Evolutionary conservation across 2,888 invertebrate genomes (phyloP), one percentile per base, ranked within the genome.

Genomic region (Melieria crassipennis): DNA sequence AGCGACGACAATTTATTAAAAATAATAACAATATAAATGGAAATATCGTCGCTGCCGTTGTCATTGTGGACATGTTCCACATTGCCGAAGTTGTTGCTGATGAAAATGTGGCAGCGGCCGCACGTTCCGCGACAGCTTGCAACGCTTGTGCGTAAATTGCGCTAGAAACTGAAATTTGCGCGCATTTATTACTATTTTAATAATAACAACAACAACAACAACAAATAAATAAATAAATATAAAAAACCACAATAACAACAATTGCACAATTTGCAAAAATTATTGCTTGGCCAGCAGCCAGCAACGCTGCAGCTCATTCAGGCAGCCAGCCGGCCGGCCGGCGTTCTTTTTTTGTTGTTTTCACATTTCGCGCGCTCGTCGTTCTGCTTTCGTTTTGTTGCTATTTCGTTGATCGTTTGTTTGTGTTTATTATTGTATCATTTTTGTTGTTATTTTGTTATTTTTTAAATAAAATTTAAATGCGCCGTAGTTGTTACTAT

Each of bases 101-200:
- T 52, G 11, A 11, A 50, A 50, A 50, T 50, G 7, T 11, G 11
- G 7, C 50, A 50, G 50, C 11, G 9, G 50, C 50, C 50, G 11
- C 7, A 11, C 7, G 50, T 50, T 50, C 50, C 50, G 7, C 50
- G 9, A 50, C 16, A 58, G 9, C 16, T 30, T 58, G 52, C 13
- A 52, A 52, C 58, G 16, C 58, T 16, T 10, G 10, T 58, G 58
- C 16, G 30, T 10, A n/a, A 58, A 58, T 58, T 58, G 58, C n/a
- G 30, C 58, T 58, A 58, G 58, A 30, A 58, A 58, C 6, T 16
- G 43, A 5, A 11, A 58, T 58, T 58, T 11, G 10, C n/a, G 16
- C 4, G 10, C n/a, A 58, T 58, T 16, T 42, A 58, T 58, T 16
- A 16, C 5, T 42, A 42, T 58, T 30, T 58, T 58, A 16, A 30